These are phyloP conservation scores for Porites rus DNA, from an alignment of 92 coral and sea anemone species.

Conservation along the genomic window DNA sequence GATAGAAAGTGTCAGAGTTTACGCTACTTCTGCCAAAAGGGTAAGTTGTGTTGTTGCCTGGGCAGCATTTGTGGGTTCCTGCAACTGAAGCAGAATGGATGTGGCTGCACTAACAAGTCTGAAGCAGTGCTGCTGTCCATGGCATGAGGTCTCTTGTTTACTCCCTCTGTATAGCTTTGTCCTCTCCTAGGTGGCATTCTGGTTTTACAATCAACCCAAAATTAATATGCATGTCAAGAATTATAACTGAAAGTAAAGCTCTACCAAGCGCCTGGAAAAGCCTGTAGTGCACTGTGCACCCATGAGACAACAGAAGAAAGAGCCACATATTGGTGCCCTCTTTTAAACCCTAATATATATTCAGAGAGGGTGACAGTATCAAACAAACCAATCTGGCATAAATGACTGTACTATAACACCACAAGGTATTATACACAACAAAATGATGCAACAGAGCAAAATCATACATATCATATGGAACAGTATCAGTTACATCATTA, in stretches of 20 bases:
- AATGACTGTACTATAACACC: too few relatives aligned
- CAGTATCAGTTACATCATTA: background rate
- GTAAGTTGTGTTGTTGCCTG: background rate
- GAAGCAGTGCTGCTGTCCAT: background rate
- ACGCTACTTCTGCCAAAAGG: background rate
- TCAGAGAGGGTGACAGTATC: too few relatives aligned
- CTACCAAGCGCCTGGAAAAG: background rate
- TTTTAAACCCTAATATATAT: too few relatives aligned
- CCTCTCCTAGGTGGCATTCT: background rate
- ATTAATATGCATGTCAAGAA: background rate
- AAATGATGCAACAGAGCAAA: too few relatives aligned
- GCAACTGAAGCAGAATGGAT: background rate
- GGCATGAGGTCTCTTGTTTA: background rate
- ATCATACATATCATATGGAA: conserved; percentile 27
- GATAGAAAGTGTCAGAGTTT: background rate
- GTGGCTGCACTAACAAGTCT: background rate
- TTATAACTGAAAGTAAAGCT: background rate
- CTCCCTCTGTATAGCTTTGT: background rate
- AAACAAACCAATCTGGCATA: background rate
- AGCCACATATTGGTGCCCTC: too few relatives aligned
- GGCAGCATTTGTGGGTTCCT: background rate
- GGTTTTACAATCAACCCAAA: background rate
- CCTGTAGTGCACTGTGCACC: background rate
- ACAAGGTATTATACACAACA: too few relatives aligned
- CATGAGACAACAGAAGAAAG: too few relatives aligned